Base-by-base conservation (phyloP, 2,888 invertebrate genomes). In the Drosophila monieri region DNA sequence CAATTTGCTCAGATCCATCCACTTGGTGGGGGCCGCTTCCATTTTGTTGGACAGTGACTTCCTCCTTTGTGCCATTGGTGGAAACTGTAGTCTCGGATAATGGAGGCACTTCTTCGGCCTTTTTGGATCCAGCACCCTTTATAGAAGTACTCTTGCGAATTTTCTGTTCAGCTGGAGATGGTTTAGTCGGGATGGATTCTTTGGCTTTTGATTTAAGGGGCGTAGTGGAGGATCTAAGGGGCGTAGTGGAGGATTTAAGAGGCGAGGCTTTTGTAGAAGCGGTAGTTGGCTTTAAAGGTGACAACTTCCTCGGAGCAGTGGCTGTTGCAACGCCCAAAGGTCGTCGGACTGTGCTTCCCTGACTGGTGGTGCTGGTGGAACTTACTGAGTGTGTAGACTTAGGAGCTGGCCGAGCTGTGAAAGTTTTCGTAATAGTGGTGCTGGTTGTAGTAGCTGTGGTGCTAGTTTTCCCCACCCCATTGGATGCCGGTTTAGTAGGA, bases 341-440 rank as follows among this genome's bases (percentile, higher is more conserved):
- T 48, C 85, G 80, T 51, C 90, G 90, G n/a, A 73, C 57, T 23
- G 76, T 74, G 47, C 69, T 77, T 23, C 81, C 71, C 18, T 78
- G 69, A 41, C 73, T 74, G 23, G 54, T 62, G 30, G 54, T 62
- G 30, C 23, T 41, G 35, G 66, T 58, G 21, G 46, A 64, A 49
- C 55, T 67, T 27, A 73, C 61, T 41, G 72, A 69, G 41, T 85
- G 87, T 27, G 62, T 84, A 43, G 81, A 80, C 60, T 89, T 90
- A 10, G 90, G 90, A 47, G 90, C 90, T 53, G 90, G 89, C 37
- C 89, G 89, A 39, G 89, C 90, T 15, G 88, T 88, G 49, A 90
- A 90, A 67, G 84, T 81, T 76, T 89, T 90, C 54, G 89, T 80
- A n/a, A 59, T 76, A 60, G 84, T 76, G 54, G 78, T 77, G 30